Evolutionary conservation across 2,797 vertebrate species (phyloP), one percentile per base, ranked within the genome.

Genomic region (Diplodus puntazzo): DNA sequence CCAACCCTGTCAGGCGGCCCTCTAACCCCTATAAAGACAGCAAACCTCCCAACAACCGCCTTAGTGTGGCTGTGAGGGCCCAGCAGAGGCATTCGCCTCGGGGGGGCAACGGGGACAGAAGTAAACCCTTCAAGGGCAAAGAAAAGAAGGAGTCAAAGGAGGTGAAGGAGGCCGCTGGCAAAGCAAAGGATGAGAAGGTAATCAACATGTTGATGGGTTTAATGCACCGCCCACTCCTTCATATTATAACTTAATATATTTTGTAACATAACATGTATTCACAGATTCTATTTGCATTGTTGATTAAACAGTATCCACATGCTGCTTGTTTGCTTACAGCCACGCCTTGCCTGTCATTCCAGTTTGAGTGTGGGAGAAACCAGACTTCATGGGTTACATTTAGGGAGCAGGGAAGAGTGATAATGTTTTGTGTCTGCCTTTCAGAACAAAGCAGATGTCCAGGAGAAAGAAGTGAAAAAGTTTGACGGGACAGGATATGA

Each of bases 401-500:
- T 21, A 68, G 46, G 9, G 42, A 63, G 21, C 27, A 54, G 18
- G 39, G 34, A 52, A 60, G 18, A 57, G 55, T 68, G 54, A 45
- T 80, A 3, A 27, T 45, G 21, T 42, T 34, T 50, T 64, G 48
- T 76, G 21, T 80, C n/a, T 82, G 25, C 46, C 17, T 85, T 85
- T 17, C 88, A 96, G 95, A 94, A 83, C 81, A 95, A 95, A 93
- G 74, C 76, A 0, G 97, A 97, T 70, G 90, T 95, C 80, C 95
- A 97, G 68, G 97, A 99, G 82, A 95, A 95, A 43, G 98, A 99
- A 84, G 90, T 96, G 79, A 98, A 96, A 89, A 98, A 92, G 91
- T 99, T 99, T 95, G 98, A 99, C 65, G 95, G 97, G 67, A 94
- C 96, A 21, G 98, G 98, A 75, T 97, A 97, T 61, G 98, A 99